These are phyloP conservation scores for Apogon hyalosoma DNA, from an alignment of 2,797 vertebrate genomes.

Conservation along the genomic window DNA sequence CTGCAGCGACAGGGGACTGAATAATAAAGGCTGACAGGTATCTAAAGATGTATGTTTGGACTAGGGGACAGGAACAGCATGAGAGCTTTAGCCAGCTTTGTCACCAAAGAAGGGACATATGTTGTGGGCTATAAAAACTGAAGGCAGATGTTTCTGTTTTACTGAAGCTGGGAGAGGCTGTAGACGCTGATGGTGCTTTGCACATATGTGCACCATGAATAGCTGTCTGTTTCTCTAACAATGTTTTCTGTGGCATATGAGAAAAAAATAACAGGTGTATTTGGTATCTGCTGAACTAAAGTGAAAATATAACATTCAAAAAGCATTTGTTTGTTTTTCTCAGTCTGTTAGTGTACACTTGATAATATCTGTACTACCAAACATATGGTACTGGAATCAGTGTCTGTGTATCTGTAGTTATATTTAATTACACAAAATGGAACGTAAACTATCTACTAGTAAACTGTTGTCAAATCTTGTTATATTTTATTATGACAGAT, in stretches of 20 bases:
- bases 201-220: constrained; percentile 81
- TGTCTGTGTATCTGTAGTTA: not conserved
- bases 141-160: constrained; percentile 87
- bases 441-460: not conserved
- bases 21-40: constrained; percentile 86
- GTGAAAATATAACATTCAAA: constrained; percentile 19
- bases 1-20: constrained; percentile 79
- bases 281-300: constrained; percentile 30
- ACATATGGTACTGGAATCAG: not conserved
- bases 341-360: not conserved
- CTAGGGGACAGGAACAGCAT: constrained; percentile 84
- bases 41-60: constrained; percentile 85
- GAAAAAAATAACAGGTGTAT: constrained; percentile 47
- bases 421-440: not conserved
- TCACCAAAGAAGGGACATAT: constrained; percentile 81
- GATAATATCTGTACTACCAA: not conserved
- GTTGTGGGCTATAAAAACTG: constrained; percentile 84
- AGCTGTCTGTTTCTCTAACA: constrained; percentile 70
- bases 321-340: not conserved
- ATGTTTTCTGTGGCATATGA: constrained; percentile 43
- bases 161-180: constrained; percentile 78
- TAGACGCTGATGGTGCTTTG: constrained; percentile 71
- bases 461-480: not conserved
- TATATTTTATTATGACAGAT: not conserved
- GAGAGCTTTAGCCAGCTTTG: constrained; percentile 80